Conservation (phyloP, 2,797 vertebrate species). For the Pelodytes ibericus region DNA sequence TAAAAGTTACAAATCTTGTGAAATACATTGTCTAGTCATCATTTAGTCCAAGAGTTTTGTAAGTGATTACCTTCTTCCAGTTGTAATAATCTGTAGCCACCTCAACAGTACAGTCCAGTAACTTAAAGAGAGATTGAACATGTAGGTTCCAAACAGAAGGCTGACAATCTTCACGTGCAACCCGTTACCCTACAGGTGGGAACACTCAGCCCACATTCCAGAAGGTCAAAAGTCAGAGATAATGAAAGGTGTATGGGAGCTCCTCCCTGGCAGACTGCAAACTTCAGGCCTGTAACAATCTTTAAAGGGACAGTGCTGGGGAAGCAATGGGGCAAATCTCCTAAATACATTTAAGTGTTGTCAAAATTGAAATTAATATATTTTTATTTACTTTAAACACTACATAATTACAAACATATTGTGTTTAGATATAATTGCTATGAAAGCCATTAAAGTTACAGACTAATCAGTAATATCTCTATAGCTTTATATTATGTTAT, state of each 20-base stretch:
- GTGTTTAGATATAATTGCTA: no score
- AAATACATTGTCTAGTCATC: neutral
- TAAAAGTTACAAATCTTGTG: neutral
- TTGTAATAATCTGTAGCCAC: neutral
- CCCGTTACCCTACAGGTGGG: conserved; percentile 6
- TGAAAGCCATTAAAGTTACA: no score
- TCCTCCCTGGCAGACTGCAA: neutral
- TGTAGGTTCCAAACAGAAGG: neutral
- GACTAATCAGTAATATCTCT: no score
- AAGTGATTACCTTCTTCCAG: conserved; percentile 18
- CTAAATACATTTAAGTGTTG: no score
- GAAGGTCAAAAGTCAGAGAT: conserved; percentile 13
- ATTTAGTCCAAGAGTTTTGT: neutral
- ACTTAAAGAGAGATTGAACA: neutral
- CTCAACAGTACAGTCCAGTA: neutral
- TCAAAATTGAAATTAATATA: no score
- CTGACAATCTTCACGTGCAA: neutral
- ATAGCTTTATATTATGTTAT: no score
- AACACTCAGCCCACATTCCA: conserved; percentile 26
- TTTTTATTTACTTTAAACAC: no score
- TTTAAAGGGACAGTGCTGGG: no score
- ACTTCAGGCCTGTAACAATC: no score
- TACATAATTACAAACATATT: no score
- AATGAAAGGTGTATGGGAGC: neutral
- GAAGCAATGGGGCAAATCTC: no score